A percentile compares a stretch with the other conserved stretches of the same genome.
Evolutionary conservation across 2,113 vertebrate species (phyloP).

Genomic region (Lipotes vexillifer): DNA sequence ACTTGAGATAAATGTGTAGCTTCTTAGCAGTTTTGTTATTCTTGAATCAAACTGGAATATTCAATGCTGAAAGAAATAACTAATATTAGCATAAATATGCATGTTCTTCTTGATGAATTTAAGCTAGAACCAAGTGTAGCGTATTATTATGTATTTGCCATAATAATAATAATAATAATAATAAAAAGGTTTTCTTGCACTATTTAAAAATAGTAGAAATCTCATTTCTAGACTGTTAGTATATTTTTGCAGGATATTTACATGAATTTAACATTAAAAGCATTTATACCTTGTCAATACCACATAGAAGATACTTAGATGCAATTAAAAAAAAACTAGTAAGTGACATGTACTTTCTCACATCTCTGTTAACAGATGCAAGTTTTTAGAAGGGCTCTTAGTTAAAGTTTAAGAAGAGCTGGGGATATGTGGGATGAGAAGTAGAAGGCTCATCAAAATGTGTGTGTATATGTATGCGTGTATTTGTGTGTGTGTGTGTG

Average conservation of each 20-base stretch:
- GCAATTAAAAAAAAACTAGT: background rate
- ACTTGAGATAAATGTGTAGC: background rate
- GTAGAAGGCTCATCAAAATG: background rate
- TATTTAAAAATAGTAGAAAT: constrained; percentile 49
- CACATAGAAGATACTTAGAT: background rate
- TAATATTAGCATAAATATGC: constrained; percentile 57
- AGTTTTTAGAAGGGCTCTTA: background rate
- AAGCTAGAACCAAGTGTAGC: background rate
- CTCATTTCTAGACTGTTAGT: constrained; percentile 6
- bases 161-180: background rate
- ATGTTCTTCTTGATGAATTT: constrained; percentile 61
- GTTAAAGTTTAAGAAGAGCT: background rate
- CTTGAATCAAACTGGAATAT: constrained; percentile 1
- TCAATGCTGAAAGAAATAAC: constrained; percentile 47
- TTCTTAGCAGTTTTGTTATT: constrained; percentile 39
- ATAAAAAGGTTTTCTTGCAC: background rate
- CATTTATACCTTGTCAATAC: background rate
- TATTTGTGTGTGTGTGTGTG: too few relatives aligned
- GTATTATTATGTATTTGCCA: background rate
- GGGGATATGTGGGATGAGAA: background rate
- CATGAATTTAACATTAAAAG: constrained; percentile 25
- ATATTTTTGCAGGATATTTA: constrained; percentile 18
- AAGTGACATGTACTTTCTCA: background rate
- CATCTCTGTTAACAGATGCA: background rate
- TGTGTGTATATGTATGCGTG: background rate